These are phyloP conservation scores for Hippolais icterina DNA, from an alignment of 2,113 vertebrate genomes.

Conservation along the genomic window DNA sequence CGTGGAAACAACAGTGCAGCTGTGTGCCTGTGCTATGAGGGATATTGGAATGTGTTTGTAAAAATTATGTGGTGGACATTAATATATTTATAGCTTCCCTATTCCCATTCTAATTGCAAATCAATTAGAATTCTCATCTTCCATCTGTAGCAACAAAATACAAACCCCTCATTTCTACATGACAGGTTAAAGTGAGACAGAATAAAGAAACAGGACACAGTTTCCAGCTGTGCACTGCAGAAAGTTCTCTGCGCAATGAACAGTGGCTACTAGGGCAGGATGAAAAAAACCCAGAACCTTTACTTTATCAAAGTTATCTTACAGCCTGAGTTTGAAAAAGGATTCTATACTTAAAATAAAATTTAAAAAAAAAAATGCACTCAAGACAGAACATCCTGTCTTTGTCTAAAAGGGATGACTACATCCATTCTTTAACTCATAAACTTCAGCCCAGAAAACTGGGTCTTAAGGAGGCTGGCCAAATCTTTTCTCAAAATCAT, in stretches of 20 bases:
- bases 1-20: neutral
- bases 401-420: neutral
- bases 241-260: neutral
- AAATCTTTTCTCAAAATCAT: neutral
- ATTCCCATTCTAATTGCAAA: neutral
- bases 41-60: neutral
- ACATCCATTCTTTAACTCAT: neutral
- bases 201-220: neutral
- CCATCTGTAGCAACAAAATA: neutral
- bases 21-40: neutral
- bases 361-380: neutral
- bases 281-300: neutral
- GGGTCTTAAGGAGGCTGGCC: neutral
- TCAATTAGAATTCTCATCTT: neutral
- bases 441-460: neutral
- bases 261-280: neutral
- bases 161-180: neutral
- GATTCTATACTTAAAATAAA: neutral
- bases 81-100: neutral
- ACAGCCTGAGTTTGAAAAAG: neutral
- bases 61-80: constrained; percentile 6
- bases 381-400: neutral
- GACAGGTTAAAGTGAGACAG: neutral
- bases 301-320: neutral
- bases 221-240: neutral